Conservation (phyloP, 2,113 vertebrate species). For the Epinephelus cyanopodus region DNA sequence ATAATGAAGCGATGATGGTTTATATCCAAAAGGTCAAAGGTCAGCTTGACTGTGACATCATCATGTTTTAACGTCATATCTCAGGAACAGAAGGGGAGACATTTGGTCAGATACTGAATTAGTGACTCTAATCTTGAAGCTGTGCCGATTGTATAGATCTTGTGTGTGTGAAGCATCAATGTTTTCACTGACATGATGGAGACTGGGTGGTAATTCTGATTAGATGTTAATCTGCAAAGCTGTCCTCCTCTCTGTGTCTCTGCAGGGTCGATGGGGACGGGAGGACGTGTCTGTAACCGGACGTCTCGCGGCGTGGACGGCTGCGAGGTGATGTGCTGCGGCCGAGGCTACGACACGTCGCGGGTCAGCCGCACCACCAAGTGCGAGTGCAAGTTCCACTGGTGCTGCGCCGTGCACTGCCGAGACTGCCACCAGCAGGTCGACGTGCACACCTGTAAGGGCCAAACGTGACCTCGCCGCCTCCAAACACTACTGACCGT, state of each 20-base stretch:
- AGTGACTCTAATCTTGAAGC: too few relatives aligned
- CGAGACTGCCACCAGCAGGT: constrained; percentile 93
- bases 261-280: constrained; percentile 92
- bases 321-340: constrained; percentile 98
- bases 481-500: not conserved
- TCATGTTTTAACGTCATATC: too few relatives aligned
- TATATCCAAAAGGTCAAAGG: too few relatives aligned
- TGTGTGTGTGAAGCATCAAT: too few relatives aligned
- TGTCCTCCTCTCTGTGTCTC: not conserved
- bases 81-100: too few relatives aligned
- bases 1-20: too few relatives aligned
- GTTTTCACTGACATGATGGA: too few relatives aligned
- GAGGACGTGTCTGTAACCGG: constrained; percentile 92
- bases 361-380: constrained; percentile 90
- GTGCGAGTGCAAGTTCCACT: constrained; percentile 97
- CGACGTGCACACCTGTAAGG: constrained; percentile 95
- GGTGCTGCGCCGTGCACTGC: constrained; percentile 95
- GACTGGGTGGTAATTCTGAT: too few relatives aligned
- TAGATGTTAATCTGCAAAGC: too few relatives aligned
- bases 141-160: too few relatives aligned
- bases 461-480: constrained; percentile 83
- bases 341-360: constrained; percentile 94
- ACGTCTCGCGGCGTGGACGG: constrained; percentile 91
- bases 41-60: too few relatives aligned
- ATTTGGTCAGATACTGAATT: too few relatives aligned